Evolutionary conservation across 1,140 invertebrate genomes (phyloP), one percentile per base, ranked within the genome.

Genomic region (Dreissena polymorpha): DNA sequence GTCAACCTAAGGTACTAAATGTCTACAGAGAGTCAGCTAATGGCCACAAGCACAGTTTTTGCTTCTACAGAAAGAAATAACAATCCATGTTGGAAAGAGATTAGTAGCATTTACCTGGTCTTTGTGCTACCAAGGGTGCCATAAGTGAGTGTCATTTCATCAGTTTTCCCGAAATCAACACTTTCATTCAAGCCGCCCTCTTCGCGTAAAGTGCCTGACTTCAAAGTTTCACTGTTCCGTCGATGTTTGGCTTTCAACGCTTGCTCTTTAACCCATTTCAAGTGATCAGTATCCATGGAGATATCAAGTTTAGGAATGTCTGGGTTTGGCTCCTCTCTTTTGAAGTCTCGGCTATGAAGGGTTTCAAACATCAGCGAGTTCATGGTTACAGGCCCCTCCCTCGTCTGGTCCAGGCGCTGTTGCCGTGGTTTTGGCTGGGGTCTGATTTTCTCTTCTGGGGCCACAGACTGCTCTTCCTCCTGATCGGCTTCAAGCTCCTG

Each of bases 231-330:
- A 84, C 84, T 90, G 23, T 86, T 86, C 21, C 75, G 78, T 57
- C 89, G 74, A 21, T 89, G 63, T 68, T 89, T 83, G 25, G 88
- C 89, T 60, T 89, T 89, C 21, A 78, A 87, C 8, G 87, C 88
- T 74, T 92, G 91, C 50, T 92, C 92, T 69, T 92, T 85, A 6
- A 92, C 57, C 91, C 91, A 92, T 60, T 88, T 89, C 72, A 90
- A 85, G 83, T 92, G 90, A 76, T 92, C 92, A 14, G 89, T 89
- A 85, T 92, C 92, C 74, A 92, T 79, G 18, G 90, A 90, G 55
- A 92, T 92, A 70, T 91, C 90, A 49, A 92, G 86, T 18, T 86
- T 86, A 14, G 92, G 92, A 21, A 92, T 88, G 12, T 79, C 80
- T 10, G 79, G 50, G 63, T 67, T 74, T 23, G 57, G 27, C 57